Evolutionary conservation across 2,113 vertebrate genomes (phyloP), one percentile per base, ranked within the genome.

Genomic region (Poeciliopsis prolifica): DNA sequence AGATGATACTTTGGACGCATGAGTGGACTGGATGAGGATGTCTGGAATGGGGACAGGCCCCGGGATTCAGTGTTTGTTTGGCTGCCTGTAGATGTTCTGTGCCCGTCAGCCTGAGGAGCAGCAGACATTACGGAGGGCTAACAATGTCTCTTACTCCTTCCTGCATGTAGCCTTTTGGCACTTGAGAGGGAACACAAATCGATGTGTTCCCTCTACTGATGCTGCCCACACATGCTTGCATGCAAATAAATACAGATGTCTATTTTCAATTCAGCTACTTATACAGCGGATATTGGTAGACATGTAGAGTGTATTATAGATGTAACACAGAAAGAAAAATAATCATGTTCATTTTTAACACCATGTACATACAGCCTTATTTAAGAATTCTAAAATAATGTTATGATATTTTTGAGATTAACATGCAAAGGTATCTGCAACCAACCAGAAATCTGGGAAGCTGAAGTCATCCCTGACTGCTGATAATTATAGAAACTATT

Each of bases 111-210:
- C 62, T 67, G 71, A 65, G 42, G 79, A 72, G 44, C 58, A 75
- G 64, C 60, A 33, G 68, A 63, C 74, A 70, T 85, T 51, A 69
- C 70, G 65, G 72, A 58, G 48, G 61, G 62, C 51, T 74, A 77
- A 81, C 76, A 61, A 51, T 4, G 26, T 64, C 74, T 65, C 72
- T 85, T 82, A 79, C 35, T 35, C 51, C 61, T 73, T 35, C 51
- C 61, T 73, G 64, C 71, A 62, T 80, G 70, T 72, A 64, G 68
- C 72, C 30, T 61, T 68, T 71, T 74, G 30, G 75, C 75, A 72
- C 78, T 65, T 29, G 28, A 64, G 69, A 68, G 68, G 37, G 44
- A 48, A 65, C 42, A 44, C 58, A 72, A 5, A 63, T 60, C 33
- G 72, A 4, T 5, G n/a, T 26, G 29, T 29, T 29, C 29, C 29